These are phyloP conservation scores for Drosophila emarginata DNA, from an alignment of 2,888 invertebrate species.

Conservation along the genomic window DNA sequence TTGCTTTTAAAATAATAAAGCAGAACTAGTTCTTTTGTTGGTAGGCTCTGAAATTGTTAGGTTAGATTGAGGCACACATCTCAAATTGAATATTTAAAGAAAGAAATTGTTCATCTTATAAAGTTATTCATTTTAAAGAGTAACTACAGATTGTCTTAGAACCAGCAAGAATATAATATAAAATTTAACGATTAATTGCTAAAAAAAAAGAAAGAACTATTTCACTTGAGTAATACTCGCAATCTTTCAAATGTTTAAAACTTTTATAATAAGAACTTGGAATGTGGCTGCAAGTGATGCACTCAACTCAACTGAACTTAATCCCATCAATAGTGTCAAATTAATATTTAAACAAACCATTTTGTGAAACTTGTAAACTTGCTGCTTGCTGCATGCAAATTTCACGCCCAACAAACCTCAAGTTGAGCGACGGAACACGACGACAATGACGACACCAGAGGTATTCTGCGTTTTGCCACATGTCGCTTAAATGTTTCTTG, in stretches of 20 bases:
- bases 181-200: too few relatives aligned
- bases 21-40: too few relatives aligned
- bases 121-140: too few relatives aligned
- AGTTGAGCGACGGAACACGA: conserved; percentile 1
- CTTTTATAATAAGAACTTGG: not conserved
- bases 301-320: not conserved
- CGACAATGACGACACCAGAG: not conserved
- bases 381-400: not conserved
- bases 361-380: not conserved
- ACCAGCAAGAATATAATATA: too few relatives aligned
- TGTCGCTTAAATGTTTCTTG: conserved; percentile 1
- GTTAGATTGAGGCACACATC: too few relatives aligned
- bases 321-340: conserved; percentile 3
- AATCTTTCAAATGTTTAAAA: not conserved
- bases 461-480: conserved; percentile 1
- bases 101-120: too few relatives aligned
- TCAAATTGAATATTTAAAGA: too few relatives aligned
- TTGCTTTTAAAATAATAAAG: too few relatives aligned
- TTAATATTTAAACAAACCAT: conserved; percentile 4
- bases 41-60: too few relatives aligned
- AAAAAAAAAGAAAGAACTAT: too few relatives aligned
- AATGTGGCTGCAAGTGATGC: not conserved
- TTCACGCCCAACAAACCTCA: conserved; percentile 5
- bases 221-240: too few relatives aligned
- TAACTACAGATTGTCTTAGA: too few relatives aligned